Conservation (phyloP, 2,888 invertebrate species). For the Synergus itoensis region DNA sequence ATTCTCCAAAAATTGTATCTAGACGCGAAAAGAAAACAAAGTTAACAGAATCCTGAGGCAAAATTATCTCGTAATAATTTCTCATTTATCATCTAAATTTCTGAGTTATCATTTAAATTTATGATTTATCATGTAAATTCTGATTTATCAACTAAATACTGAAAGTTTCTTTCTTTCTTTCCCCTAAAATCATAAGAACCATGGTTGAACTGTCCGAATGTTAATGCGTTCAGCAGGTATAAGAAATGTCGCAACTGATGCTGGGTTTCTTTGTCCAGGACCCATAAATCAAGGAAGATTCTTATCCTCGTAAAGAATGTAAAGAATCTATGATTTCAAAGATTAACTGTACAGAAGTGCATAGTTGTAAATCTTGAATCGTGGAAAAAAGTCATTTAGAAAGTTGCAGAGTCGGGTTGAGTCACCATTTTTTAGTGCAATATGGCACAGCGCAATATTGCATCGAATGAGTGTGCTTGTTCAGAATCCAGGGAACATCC, state of each 20-base stretch:
- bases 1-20: no score
- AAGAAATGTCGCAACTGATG: not conserved
- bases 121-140: no score
- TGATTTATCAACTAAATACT: not conserved
- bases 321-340: no score
- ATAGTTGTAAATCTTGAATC: not conserved
- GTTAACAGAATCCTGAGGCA: no score
- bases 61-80: no score
- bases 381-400: not conserved
- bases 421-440: not conserved
- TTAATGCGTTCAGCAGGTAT: not conserved
- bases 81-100: no score
- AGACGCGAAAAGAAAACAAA: no score
- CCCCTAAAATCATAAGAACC: not conserved
- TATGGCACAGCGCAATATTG: not conserved
- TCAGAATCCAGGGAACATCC: not conserved
- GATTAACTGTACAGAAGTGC: not conserved
- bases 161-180: not conserved
- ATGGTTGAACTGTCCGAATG: not conserved
- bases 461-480: slow-evolving; percentile 24
- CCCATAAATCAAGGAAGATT: not conserved
- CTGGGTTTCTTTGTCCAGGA: not conserved
- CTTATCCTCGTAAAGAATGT: not conserved
- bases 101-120: not conserved
- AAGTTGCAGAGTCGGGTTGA: not conserved